A percentile compares a stretch with the other conserved stretches of the same genome.
phyloP scores from a whole-genome alignment of 2,888 invertebrate genomes.

The Sphaerophoria taeniata region DNA sequence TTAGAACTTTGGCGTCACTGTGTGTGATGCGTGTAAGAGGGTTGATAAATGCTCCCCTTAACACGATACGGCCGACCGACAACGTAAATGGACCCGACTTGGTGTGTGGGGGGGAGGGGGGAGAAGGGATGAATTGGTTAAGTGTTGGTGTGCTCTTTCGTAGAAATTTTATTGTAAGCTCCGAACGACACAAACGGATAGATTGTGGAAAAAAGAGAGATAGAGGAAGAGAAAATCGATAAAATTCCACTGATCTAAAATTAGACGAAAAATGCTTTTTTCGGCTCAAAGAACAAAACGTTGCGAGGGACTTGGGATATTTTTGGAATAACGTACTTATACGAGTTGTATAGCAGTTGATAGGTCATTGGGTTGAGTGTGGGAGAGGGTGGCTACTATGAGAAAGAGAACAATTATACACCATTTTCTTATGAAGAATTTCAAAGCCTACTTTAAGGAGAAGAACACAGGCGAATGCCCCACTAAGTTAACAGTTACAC shows the following conservation, averaged over 20 bases:
- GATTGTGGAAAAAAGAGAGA: not conserved
- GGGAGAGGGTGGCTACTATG: not conserved
- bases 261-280: conserved; percentile 78
- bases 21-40: conserved; percentile 68
- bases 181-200: not conserved
- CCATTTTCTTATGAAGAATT: not conserved
- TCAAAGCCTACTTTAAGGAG: not conserved
- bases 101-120: not conserved
- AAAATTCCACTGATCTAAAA: conserved; percentile 81
- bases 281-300: conserved; percentile 50
- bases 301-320: conserved; percentile 63
- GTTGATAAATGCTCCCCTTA: conserved; percentile 42
- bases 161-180: conserved; percentile 21
- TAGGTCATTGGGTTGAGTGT: not conserved
- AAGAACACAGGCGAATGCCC: conserved; percentile 40
- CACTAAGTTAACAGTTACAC: not conserved
- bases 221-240: conserved; percentile 67
- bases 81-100: conserved; percentile 18
- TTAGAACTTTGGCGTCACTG: conserved; percentile 43
- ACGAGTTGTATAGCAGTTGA: not conserved
- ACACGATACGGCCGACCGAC: not conserved
- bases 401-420: conserved; percentile 41
- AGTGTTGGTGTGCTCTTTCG: conserved; percentile 53
- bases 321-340: conserved; percentile 50
- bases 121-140: conserved; percentile 21